Conservation (phyloP, 2,797 vertebrate species). For the Ptychobarbus kaznakovi region DNA sequence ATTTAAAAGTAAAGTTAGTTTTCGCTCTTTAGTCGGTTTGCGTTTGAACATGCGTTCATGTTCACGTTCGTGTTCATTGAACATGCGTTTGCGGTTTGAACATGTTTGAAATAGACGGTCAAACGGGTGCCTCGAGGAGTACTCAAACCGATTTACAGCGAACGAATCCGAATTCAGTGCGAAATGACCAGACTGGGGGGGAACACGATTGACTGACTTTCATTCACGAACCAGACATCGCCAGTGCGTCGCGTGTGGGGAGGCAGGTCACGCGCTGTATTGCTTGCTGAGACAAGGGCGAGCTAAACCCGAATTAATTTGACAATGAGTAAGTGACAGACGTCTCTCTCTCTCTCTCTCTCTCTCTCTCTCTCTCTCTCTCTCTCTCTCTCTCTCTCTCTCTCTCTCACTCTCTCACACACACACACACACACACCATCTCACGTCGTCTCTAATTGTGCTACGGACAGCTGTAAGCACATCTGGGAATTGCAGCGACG, state of each 20-base stretch:
- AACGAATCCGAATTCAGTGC: not conserved
- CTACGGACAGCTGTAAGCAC: slow-evolving; percentile 79
- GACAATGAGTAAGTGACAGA: slow-evolving; percentile 87
- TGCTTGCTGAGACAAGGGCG: slow-evolving; percentile 71
- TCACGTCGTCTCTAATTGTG: slow-evolving; percentile 77
- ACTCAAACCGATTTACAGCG: not conserved
- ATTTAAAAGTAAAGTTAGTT: not conserved
- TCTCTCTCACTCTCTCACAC: slow-evolving; percentile 63
- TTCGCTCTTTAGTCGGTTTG: not conserved
- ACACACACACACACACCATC: slow-evolving; percentile 54
- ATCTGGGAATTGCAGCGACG: slow-evolving; percentile 82
- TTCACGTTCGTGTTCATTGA: no score
- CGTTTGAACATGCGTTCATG: no score
- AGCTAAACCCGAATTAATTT: slow-evolving; percentile 84
- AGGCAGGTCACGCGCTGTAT: slow-evolving; percentile 72
- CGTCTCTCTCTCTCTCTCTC: slow-evolving; percentile 69
- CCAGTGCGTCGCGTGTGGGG: slow-evolving; percentile 68
- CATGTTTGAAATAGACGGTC: not conserved
- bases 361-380: slow-evolving; percentile 39
- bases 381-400: no score
- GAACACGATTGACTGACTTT: not conserved
- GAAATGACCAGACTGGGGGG: not conserved
- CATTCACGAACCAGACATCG: slow-evolving; percentile 54
- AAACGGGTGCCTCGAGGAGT: not conserved
- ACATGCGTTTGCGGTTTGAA: not conserved